Evolutionary conservation across 2,113 vertebrate species (phyloP).

Genomic region (Sterna hirundo): DNA sequence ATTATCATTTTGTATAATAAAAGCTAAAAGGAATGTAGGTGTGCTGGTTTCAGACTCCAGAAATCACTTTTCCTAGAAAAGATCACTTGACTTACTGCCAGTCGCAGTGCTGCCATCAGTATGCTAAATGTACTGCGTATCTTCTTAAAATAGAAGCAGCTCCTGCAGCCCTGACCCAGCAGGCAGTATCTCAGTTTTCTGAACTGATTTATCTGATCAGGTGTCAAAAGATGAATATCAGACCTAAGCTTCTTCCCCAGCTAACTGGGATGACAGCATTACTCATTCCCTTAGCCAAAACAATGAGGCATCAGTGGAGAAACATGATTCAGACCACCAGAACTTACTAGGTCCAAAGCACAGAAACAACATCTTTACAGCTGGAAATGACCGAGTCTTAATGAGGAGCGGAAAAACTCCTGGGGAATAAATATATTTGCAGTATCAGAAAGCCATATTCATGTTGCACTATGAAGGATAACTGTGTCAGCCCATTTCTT

Average conservation of each 20-base stretch:
- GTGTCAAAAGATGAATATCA: slow-evolving; percentile 13
- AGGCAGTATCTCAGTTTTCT: background rate
- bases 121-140: background rate
- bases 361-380: background rate
- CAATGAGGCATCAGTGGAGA: background rate
- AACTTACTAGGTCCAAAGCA: background rate
- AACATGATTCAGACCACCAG: background rate
- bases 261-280: background rate
- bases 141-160: slow-evolving; percentile 39
- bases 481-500: background rate
- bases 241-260: background rate
- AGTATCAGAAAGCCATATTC: background rate
- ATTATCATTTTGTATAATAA: background rate
- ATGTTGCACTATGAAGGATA: background rate
- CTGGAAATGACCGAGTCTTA: background rate
- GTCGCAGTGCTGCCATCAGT: background rate
- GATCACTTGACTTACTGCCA: background rate
- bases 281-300: background rate
- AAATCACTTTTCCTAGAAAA: background rate
- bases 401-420: background rate
- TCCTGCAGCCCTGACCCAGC: background rate
- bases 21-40: background rate
- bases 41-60: background rate
- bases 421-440: background rate
- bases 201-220: slow-evolving; percentile 23